Conservation (phyloP, 2,797 vertebrate genomes). For the Gouania willdenowi region DNA sequence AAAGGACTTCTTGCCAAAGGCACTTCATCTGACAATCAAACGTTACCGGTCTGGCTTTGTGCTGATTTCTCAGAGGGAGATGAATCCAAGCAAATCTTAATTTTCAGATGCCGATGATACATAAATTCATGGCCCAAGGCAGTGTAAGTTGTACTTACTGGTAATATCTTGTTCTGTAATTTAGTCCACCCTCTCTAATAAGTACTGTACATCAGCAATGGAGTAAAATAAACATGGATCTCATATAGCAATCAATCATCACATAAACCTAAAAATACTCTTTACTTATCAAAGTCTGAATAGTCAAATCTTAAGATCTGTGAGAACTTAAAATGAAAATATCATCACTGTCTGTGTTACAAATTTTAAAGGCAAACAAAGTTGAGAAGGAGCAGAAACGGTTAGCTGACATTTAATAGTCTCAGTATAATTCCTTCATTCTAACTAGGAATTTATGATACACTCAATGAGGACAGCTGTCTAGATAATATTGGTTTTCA, state of each 20-base stretch:
- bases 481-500: slow-evolving; percentile 51
- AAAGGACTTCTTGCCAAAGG: slow-evolving; percentile 4
- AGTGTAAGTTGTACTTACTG: slow-evolving; percentile 43
- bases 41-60: slow-evolving; percentile 9
- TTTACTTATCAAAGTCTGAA: too few species aligned
- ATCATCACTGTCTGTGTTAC: too few species aligned
- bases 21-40: slow-evolving; percentile 19
- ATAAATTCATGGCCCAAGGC: slow-evolving; percentile 34
- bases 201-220: slow-evolving; percentile 53
- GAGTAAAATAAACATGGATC: slow-evolving; percentile 47
- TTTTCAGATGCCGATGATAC: slow-evolving; percentile 17
- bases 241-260: slow-evolving; percentile 38
- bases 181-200: slow-evolving; percentile 53
- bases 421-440: slow-evolving; percentile 41
- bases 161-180: slow-evolving; percentile 54
- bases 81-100: slow-evolving; percentile 37
- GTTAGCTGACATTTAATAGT: slow-evolving; percentile 30
- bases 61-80: slow-evolving; percentile 22
- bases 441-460: slow-evolving; percentile 33
- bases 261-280: slow-evolving; percentile 15
- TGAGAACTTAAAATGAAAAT: too few species aligned
- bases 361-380: too few species aligned
- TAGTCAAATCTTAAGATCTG: too few species aligned
- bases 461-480: slow-evolving; percentile 25
- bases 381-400: too few species aligned